Conservation (phyloP, 2,888 invertebrate genomes). For the Drosophila aldrichi region DNA sequence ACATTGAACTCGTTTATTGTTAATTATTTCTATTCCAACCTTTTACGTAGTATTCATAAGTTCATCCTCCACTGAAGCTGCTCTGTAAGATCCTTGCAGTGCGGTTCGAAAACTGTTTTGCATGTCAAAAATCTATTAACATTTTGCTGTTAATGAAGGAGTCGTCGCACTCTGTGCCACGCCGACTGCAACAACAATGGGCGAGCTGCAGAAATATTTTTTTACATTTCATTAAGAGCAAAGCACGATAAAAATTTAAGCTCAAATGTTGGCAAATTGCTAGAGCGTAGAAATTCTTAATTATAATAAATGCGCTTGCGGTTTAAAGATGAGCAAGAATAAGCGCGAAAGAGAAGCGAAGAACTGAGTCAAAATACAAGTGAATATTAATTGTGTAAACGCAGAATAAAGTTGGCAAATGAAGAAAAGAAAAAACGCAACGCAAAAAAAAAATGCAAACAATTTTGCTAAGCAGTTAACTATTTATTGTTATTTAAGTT, state of each 20-base stretch:
- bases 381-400: slow-evolving; percentile 27
- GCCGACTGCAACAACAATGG: slow-evolving; percentile 31
- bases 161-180: slow-evolving; percentile 3
- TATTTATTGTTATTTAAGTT: slow-evolving; percentile 27
- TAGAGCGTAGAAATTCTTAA: slow-evolving; percentile 57
- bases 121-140: slow-evolving; percentile 70
- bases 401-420: neutral
- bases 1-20: too few species aligned
- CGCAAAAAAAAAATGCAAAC: slow-evolving; percentile 4
- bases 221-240: slow-evolving; percentile 55
- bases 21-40: too few species aligned
- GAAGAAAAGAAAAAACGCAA: neutral
- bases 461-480: slow-evolving; percentile 15
- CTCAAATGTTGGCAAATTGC: slow-evolving; percentile 67
- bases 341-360: neutral
- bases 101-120: slow-evolving; percentile 28
- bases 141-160: slow-evolving; percentile 70
- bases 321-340: slow-evolving; percentile 24
- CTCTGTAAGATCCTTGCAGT: slow-evolving; percentile 14
- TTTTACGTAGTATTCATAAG: neutral
- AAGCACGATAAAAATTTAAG: slow-evolving; percentile 44
- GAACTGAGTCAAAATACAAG: slow-evolving; percentile 15
- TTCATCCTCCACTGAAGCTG: neutral
- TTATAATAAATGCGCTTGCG: slow-evolving; percentile 53
- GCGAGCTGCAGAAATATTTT: slow-evolving; percentile 41